Base-by-base conservation (phyloP, 2,888 invertebrate species). In the Eurytoma adleriae region DNA sequence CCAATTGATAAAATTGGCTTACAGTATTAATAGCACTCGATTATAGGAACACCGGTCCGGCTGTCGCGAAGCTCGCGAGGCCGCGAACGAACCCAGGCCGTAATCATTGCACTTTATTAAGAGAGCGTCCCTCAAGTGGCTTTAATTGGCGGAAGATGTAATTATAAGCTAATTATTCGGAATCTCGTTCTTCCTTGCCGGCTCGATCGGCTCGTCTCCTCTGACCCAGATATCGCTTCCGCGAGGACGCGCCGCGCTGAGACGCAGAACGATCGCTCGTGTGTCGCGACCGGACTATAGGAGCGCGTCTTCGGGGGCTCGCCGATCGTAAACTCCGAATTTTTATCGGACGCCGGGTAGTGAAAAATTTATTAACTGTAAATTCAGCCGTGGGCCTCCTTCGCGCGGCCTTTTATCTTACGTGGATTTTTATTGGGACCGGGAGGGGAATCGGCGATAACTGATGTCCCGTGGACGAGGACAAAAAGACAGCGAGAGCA, bases 331-430 rank as follows among this genome's bases (percentile, higher is more conserved):
- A 85, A 86, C 82, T 81, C 40, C 83, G 77, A 76, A 84, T 85
- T 86, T 85, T 84, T 82, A 83, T 83, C 84, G 84, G 83, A 84
- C 64, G 76, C 81, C 82, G 85, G 62, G 24, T 67, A 75, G 83
- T 83, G 86, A 86, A 85, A 85, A 85, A 87, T 88, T 88, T 88
- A 88, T 88, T 87, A 87, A 87, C 89, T 87, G 87, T 85, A 87
- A 87, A 88, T 85, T 84, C 82, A 82, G 66, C 30, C 75, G 62
- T 59, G 59, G 73, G 80, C 30, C 57, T 59, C 24, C n/a, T 54
- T 14, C 20, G 40, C 48, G 40, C 27, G 75, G 69, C 72, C 85
- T 86, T 88, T 88, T 86, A 87, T 86, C 85, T 86, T 70, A 78
- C 84, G 78, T 84, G 84, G 85, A 84, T 85, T 86, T 88, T 87